Conservation (phyloP, 1,140 invertebrate genomes). For the Cotesia typhae region DNA sequence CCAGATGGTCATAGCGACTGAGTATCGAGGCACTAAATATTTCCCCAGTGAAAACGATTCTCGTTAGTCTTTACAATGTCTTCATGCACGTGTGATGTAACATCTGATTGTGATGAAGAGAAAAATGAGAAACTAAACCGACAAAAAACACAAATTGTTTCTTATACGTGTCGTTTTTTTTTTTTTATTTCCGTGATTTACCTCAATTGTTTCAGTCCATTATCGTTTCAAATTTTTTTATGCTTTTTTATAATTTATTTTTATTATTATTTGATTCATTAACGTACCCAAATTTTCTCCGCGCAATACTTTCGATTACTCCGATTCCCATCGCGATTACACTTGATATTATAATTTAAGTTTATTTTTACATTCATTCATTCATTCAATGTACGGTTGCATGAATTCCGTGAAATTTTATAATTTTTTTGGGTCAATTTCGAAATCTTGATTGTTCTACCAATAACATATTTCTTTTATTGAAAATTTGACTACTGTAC, state of each 20-base stretch:
- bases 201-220: too few species aligned
- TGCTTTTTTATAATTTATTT: too few species aligned
- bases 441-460: constrained; percentile 17
- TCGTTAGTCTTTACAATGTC: background rate
- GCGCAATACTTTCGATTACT: background rate
- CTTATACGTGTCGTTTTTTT: too few species aligned
- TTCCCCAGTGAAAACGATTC: constrained; percentile 16
- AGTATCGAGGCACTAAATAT: constrained; percentile 23
- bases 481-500: background rate
- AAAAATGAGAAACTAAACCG: too few species aligned
- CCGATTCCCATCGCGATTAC: background rate
- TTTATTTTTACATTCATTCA: background rate
- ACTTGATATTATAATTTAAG: background rate
- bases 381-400: constrained; percentile 1
- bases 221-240: too few species aligned
- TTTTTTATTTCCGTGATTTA: too few species aligned
- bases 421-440: background rate
- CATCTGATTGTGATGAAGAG: too few species aligned
- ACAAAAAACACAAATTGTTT: too few species aligned
- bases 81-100: background rate
- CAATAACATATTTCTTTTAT: too few species aligned
- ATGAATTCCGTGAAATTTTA: constrained; percentile 4
- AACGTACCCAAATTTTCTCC: too few species aligned
- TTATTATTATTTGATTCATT: too few species aligned
- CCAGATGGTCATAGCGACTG: constrained; percentile 27